Conservation (phyloP, 2,888 invertebrate species). For the Bibio marci region DNA sequence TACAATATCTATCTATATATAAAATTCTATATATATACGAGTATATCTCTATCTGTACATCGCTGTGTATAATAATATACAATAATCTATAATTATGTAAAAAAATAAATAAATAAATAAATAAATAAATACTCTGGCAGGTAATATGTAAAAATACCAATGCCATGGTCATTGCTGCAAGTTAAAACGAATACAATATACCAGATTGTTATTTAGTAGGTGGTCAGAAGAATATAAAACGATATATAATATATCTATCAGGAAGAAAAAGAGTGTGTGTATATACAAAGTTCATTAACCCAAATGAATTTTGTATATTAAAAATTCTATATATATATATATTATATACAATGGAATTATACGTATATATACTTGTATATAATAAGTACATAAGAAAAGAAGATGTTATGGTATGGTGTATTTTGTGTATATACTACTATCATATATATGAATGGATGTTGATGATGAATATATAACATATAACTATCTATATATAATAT, state of each 20-base stretch:
- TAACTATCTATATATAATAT: no score
- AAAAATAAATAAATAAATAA: no score
- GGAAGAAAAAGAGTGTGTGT: constrained; percentile 9
- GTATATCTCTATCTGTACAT: no score
- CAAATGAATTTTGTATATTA: constrained; percentile 1
- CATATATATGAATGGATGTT: no score
- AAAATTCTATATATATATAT: constrained; percentile 1
- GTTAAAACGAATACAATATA: constrained; percentile 6
- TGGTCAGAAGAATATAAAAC: background rate
- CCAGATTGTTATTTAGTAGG: no score
- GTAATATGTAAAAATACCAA: constrained; percentile 9
- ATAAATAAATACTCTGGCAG: constrained; percentile 3
- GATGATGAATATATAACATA: no score
- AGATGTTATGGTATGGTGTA: background rate
- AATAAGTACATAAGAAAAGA: background rate
- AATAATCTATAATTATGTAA: no score
- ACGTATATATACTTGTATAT: background rate
- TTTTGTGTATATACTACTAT: no score
- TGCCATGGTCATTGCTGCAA: constrained; percentile 8
- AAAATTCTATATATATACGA: no score
- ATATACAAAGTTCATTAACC: constrained; percentile 9
- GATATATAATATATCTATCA: constrained; percentile 3
- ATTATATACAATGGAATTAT: constrained; percentile 11
- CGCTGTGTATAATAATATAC: no score
- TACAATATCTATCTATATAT: no score